Evolutionary conservation across 1,140 invertebrate species (phyloP).

Genomic region (Papilio helenus): DNA sequence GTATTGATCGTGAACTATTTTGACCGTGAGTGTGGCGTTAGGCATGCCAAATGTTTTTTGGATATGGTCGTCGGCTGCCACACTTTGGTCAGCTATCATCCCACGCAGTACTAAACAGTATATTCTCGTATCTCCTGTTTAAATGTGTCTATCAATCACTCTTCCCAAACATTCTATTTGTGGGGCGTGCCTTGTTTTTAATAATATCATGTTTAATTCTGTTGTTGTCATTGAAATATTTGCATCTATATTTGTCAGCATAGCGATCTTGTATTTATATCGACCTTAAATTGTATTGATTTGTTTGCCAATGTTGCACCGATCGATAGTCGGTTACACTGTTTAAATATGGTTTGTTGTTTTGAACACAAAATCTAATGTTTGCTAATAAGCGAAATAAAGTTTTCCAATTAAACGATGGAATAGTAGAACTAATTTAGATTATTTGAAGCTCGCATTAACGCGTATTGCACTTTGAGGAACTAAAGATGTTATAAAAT

Average conservation of each 20-base stretch:
- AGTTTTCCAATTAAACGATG: not conserved
- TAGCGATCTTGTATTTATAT: conserved; percentile 33
- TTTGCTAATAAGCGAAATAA: not conserved
- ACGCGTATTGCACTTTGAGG: not conserved
- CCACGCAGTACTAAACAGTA: conserved; percentile 46
- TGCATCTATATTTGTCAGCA: conserved; percentile 37
- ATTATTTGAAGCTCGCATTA: not conserved
- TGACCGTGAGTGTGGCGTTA: conserved; percentile 8
- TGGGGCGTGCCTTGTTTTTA: conserved; percentile 56
- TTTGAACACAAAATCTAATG: not conserved
- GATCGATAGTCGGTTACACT: not conserved
- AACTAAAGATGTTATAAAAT: no score
- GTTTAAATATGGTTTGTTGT: not conserved
- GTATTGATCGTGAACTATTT: conserved; percentile 22
- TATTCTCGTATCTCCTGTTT: conserved; percentile 52
- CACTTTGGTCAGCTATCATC: conserved; percentile 13
- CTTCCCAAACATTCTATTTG: conserved; percentile 59
- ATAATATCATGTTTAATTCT: conserved; percentile 60
- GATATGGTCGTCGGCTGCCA: conserved; percentile 26
- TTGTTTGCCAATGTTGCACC: conserved; percentile 25
- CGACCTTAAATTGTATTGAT: conserved; percentile 38
- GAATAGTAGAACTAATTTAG: not conserved
- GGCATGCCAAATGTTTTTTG: conserved; percentile 36
- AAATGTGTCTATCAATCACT: conserved; percentile 68
- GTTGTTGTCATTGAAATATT: conserved; percentile 41